Evolutionary conservation across 2,797 vertebrate genomes (phyloP), one percentile per base, ranked within the genome.

Genomic region (Poeciliopsis presidionis): DNA sequence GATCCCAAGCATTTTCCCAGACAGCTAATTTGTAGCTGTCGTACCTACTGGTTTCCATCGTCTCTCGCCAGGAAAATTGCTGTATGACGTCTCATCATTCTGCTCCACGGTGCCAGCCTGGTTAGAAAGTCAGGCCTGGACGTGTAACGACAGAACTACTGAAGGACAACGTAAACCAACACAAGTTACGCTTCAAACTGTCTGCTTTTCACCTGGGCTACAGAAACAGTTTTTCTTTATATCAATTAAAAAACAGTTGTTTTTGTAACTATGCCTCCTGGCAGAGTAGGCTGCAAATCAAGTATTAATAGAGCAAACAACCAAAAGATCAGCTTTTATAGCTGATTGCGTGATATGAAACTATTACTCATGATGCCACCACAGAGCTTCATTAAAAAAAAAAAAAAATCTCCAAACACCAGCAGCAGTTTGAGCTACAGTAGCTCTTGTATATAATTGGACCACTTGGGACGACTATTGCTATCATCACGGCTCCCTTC

Each of bases 1-100:
- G 83, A 84, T 83, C 81, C 81, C 74, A 72, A 57, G 33, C 65
- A 72, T 77, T 84, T 3, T 61, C 75, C 72, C 81, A 81, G 82
- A 74, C 80, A 83, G 76, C 74, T 69, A 53, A 30, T 78, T 41
- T 43, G 80, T 75, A 75, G 63, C 39, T 16, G 63, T 86, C 71
- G 65, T n/a, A 82, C 36, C 28, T 53, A 59, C 22, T 7, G 63
- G 75, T 84, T 86, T 86, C 84, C 81, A 20, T 76, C 67, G 36
- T 28, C 33, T 63, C 76, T 41, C 33, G 41, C 73, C 69, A 78
- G 74, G 78, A 75, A 79, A 81, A 81, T 85, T 14, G 11, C 25
- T 70, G 9, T 70, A 73, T 74, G 65, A 67, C 73, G 74, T 71
- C 11, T 30, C 61, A 84, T 79, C 74, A 51, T 77, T 77, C 36